Evolutionary conservation across 37 sponge, comb jelly and placozoan species (phyloP), one percentile per base, ranked within the genome.

Genomic region (Ianthella basta): DNA sequence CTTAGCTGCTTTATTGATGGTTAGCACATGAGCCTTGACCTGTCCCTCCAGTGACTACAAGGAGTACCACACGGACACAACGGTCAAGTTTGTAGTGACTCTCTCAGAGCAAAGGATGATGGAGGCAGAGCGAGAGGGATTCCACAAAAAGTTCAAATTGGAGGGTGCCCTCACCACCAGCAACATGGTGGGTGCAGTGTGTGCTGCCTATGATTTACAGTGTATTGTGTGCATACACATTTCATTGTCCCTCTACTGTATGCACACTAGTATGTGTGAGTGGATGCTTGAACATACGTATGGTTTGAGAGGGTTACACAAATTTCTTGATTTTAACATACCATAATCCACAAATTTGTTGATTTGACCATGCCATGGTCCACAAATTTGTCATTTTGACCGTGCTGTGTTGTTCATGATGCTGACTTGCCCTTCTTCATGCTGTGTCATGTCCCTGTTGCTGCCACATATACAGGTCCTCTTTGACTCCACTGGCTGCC

Each of bases 11-110:
- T 30, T 34, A 8, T 68, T 5, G 64, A 19, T 78, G 1, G 13
- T 38, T 35, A 27, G 8, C 57, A 2, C 37, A 0, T 39, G 16
- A 88, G 1, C 32, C 24, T 53, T 41, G 16, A 21, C 55, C 6
- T 63, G n/a, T 23, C n/a, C n/a, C n/a, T n/a, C 21, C 90, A 95
- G 96, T 66, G 95, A 98, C 83, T 98, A 96, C 88, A 87, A 85
- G 87, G 99, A 96, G 87, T 96, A 98, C 60, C 97, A 98, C 88
- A 98, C 99, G 0, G 99, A 98, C 80, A 90, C 93, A 0, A 94
- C 95, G 21, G 99, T 98, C 34, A 94, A 80, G 91, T 98, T 98
- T 87, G 90, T 96, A 53, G 89, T 96, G 33, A 94, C 91, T 68
- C 69, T 96, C 25, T 36, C 89, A 4, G 80, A 55, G 21, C 80